Percentiles rank a stretch among this genome's conserved stretches.
Evolutionary conservation across 2,888 invertebrate genomes (phyloP).

Genomic region (Lasioglossum figueresi): DNA sequence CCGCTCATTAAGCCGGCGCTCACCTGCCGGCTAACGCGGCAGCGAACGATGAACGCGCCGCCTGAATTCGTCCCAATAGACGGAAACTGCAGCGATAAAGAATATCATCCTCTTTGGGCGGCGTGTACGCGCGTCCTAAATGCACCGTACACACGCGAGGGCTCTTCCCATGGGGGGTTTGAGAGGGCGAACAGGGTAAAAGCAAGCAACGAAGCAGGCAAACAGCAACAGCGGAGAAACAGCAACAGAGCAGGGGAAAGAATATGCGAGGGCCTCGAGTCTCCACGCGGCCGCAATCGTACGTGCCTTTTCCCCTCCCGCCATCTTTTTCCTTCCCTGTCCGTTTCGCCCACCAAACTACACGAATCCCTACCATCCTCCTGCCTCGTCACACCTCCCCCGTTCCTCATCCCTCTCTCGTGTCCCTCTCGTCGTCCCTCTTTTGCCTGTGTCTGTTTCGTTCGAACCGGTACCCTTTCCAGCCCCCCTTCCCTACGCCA

Average conservation of each 20-base stretch:
- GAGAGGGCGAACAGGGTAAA: constrained; percentile 45
- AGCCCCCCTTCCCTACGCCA: constrained; percentile 31
- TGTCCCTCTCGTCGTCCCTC: not conserved
- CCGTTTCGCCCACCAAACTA: constrained; percentile 2
- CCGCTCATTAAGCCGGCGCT: constrained; percentile 64
- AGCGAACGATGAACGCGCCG: constrained; percentile 52
- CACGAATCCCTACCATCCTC: constrained; percentile 31
- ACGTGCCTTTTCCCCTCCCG: constrained; percentile 40
- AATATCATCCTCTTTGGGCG: constrained; percentile 71
- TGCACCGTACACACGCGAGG: constrained; percentile 80
- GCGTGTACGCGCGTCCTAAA: constrained; percentile 73
- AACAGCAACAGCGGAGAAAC: constrained; percentile 36
- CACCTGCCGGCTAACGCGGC: constrained; percentile 70
- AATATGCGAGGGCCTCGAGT: constrained; percentile 60
- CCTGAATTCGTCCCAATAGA: constrained; percentile 73
- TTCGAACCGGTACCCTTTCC: constrained; percentile 66
- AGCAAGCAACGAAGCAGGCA: constrained; percentile 8
- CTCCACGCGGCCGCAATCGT: constrained; percentile 47
- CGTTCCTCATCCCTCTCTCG: constrained; percentile 51
- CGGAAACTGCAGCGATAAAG: constrained; percentile 73
- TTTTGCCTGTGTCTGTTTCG: constrained; percentile 39
- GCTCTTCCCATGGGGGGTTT: constrained; percentile 65
- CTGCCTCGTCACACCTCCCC: constrained; percentile 48
- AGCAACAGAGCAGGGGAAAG: constrained; percentile 38
- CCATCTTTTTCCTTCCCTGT: constrained; percentile 19